Conservation (phyloP, 2,113 vertebrate genomes). For the Lucifuga dentata region DNA sequence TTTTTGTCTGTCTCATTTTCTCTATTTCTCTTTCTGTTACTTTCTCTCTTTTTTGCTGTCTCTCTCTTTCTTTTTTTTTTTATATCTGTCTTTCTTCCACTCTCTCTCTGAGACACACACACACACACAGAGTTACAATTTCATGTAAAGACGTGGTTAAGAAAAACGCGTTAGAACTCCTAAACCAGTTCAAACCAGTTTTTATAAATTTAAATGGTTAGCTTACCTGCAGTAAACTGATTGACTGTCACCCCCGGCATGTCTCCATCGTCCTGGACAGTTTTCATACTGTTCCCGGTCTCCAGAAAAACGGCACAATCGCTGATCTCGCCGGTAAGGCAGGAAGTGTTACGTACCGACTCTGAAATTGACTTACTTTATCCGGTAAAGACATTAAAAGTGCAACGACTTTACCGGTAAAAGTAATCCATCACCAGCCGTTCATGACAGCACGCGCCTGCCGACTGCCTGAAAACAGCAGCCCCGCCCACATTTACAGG, state of each 20-base stretch:
- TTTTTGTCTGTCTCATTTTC: no score
- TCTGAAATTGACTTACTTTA: not conserved
- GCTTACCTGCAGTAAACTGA: constrained; percentile 69
- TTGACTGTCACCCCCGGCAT: constrained; percentile 57
- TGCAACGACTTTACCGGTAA: not conserved
- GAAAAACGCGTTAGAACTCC: no score
- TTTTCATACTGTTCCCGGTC: constrained; percentile 54
- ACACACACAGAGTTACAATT: not conserved
- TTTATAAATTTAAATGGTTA: no score
- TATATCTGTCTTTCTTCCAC: no score
- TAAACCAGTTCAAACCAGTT: no score
- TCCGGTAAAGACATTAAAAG: not conserved
- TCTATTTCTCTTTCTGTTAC: no score
- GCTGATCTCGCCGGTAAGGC: not conserved
- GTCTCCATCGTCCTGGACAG: constrained; percentile 55
- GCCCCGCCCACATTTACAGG: constrained; percentile 41
- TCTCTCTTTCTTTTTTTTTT: no score
- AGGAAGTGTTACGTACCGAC: rapidly evolving
- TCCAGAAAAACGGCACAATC: not conserved
- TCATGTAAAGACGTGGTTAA: no score
- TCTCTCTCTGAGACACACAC: not conserved
- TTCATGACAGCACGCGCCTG: constrained; percentile 49
- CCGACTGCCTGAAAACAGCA: constrained; percentile 5
- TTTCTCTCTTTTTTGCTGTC: no score
- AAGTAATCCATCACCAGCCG: constrained; percentile 63